Base-by-base conservation (phyloP, 2,888 invertebrate species). In the Pinctada fucata region DNA sequence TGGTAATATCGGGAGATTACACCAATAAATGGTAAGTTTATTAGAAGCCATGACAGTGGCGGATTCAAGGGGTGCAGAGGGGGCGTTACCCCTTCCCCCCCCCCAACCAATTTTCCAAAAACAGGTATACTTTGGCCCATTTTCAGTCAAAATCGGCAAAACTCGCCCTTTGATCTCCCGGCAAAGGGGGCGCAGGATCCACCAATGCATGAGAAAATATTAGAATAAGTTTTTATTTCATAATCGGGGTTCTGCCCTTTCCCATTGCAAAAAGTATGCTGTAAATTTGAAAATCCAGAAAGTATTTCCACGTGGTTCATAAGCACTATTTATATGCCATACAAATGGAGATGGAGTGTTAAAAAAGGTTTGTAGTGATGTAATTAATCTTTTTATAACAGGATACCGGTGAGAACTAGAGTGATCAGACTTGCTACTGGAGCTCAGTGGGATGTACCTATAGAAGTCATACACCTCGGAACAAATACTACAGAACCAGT, bases 351-450 rank as follows among this genome's bases (percentile, higher is more conserved):
- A 31, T 2, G 67, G n/a, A 10, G 13, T 47, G 8, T 67, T 45
- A 48, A 48, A 31, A 10, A 67, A 6, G 45, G 8, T 67, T 16
- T n/a, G 67, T 48, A 67, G 10, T 67, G n/a, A 10, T 10, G 13
- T 58, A 58, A 58, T 58, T 58, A 58, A 10, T 8, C 31, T 31
- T 31, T 31, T 31, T 31, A 31, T 31, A 31, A 31, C 8, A 78
- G 78, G 78, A 73, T 5, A 50, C 72, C 73, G 31, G 16, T 45
- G 8, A 51, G 64, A n/a, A 31, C 47, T 31, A 69, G 68, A 64
- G 78, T 73, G 52, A 63, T 78, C 45, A 67, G 72, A 50, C 13
- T 50, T 49, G 52, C 78, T 3, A 78, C 73, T 49, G 73, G 68
- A 49, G 73, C 68, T 2, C 66, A 69, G 10, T 78, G 49, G 73